A percentile compares a stretch with the other conserved stretches of the same genome.
Conservation (phyloP, 92 coral and sea anemone species). For the Galaxea fascicularis region DNA sequence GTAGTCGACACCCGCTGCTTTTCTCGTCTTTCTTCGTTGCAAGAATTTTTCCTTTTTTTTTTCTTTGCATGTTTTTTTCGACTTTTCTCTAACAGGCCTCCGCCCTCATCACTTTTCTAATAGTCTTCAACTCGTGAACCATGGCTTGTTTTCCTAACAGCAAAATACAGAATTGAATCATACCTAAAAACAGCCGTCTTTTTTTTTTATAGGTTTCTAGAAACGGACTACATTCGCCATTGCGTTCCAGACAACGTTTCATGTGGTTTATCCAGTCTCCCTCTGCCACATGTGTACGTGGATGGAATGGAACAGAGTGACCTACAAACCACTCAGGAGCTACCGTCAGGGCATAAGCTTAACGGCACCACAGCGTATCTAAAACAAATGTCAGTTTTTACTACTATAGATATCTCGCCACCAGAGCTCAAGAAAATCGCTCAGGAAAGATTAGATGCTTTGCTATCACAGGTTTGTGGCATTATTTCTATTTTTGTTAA, state of each 20-base stretch:
- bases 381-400: conserved; percentile 61
- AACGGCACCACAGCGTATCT: conserved; percentile 63
- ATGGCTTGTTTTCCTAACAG: too few relatives aligned
- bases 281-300: conserved; percentile 68
- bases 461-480: conserved; percentile 59
- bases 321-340: conserved; percentile 68
- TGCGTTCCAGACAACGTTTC: conserved; percentile 74
- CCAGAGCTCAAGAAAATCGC: conserved; percentile 64
- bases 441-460: conserved; percentile 43
- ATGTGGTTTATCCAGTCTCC: conserved; percentile 77
- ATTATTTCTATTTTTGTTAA: too few relatives aligned
- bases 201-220: conserved; percentile 56
- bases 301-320: conserved; percentile 53
- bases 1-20: too few relatives aligned
- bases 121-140: too few relatives aligned
- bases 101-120: too few relatives aligned
- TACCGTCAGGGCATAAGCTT: conserved; percentile 61
- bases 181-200: too few relatives aligned
- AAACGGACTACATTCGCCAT: conserved; percentile 70
- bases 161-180: too few relatives aligned
- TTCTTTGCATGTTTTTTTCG: too few relatives aligned
- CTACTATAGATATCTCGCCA: conserved; percentile 62
- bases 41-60: too few relatives aligned
- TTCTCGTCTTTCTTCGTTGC: too few relatives aligned
- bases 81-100: too few relatives aligned